Conservation (phyloP, 2,113 vertebrate species). For the Dolichotis patagonum region DNA sequence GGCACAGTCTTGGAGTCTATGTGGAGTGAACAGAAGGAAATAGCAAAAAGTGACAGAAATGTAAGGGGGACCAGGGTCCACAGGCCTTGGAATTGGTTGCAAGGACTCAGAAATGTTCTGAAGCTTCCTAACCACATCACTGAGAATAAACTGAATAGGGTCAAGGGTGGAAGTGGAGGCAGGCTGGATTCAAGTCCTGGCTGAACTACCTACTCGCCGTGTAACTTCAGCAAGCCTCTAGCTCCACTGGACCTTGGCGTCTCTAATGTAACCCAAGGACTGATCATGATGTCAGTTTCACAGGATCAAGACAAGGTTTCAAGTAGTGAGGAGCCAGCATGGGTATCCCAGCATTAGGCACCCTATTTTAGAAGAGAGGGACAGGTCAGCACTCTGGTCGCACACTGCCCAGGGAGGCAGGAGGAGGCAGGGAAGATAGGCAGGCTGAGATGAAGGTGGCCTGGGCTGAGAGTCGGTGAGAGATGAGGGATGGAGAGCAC, state of each 20-base stretch:
- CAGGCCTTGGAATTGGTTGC: background rate
- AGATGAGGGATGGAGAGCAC: background rate
- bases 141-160: background rate
- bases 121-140: background rate
- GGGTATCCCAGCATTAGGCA: fast-evolving
- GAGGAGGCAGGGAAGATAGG: background rate
- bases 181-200: background rate
- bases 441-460: background rate
- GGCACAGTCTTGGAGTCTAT: background rate
- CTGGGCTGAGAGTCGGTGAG: background rate
- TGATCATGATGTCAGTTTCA: background rate
- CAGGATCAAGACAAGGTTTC: background rate
- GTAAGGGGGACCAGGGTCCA: background rate
- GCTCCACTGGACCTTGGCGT: slow-evolving; percentile 10
- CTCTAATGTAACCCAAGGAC: background rate
- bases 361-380: background rate
- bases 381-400: background rate
- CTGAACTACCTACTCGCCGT: background rate
- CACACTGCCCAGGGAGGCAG: background rate
- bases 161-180: background rate
- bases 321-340: background rate
- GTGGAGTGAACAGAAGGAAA: background rate
- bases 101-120: background rate
- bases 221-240: background rate
- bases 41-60: background rate